Conservation (phyloP, 1,140 invertebrate species). For the Drosophila triauraria region DNA sequence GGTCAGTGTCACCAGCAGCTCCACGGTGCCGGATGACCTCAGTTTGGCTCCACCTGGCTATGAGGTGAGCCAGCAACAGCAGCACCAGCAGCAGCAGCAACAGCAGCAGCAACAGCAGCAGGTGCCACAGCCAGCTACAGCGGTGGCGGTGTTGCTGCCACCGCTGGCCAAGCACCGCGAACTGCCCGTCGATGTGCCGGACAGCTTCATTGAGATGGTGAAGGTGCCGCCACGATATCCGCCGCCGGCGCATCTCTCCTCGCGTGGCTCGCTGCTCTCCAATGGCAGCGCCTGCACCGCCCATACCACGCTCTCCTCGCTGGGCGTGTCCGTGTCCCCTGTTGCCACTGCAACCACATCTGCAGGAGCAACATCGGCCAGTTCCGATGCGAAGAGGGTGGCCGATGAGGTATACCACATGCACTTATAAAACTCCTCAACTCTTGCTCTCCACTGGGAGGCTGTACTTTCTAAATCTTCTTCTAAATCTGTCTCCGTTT, state of each 20-base stretch:
- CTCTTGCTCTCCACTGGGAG: slow-evolving; percentile 31
- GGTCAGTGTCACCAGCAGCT: slow-evolving; percentile 43
- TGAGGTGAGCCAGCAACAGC: slow-evolving; percentile 47
- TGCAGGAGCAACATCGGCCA: slow-evolving; percentile 3
- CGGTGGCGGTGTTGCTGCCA: slow-evolving; percentile 28
- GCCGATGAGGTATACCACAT: slow-evolving; percentile 52
- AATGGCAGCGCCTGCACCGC: slow-evolving; percentile 69
- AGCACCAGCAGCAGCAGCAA: slow-evolving; percentile 18
- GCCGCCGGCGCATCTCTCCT: slow-evolving; percentile 85
- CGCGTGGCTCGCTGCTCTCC: slow-evolving; percentile 73
- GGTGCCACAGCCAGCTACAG: slow-evolving; percentile 15
- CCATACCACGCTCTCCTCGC: slow-evolving; percentile 74
- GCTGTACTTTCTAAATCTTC: no score
- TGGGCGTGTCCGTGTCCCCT: slow-evolving; percentile 35
- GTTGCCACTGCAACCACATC: slow-evolving; percentile 12
- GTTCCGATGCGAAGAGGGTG: slow-evolving; percentile 39
- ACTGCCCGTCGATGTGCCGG: slow-evolving; percentile 91
- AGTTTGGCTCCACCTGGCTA: slow-evolving; percentile 66
- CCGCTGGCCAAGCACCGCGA: slow-evolving; percentile 86
- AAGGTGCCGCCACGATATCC: slow-evolving; percentile 92
- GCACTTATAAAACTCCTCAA: slow-evolving; percentile 19
- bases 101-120: slow-evolving; percentile 40
- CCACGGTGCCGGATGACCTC: slow-evolving; percentile 61
- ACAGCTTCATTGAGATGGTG: slow-evolving; percentile 90
- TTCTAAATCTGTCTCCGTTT: not conserved